Percentiles rank a stretch among this genome's conserved stretches.
Conservation (phyloP, 2,113 vertebrate genomes). For the Glareola pratincola region DNA sequence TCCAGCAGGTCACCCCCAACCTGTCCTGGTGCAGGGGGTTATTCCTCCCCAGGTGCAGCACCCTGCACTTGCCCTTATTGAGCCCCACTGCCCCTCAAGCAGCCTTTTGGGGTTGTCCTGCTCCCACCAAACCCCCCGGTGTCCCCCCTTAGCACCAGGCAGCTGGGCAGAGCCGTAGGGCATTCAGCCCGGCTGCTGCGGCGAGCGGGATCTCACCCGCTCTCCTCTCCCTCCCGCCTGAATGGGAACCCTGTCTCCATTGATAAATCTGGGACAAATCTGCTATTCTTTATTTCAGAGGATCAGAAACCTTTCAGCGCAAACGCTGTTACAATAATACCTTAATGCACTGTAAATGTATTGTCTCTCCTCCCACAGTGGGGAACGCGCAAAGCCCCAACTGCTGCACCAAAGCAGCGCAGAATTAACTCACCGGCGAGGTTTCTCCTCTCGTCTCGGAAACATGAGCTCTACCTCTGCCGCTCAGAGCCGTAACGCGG, state of each 20-base stretch:
- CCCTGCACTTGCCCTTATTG: no score
- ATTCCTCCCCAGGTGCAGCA: no score
- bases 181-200: background rate
- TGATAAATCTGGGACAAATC: slow-evolving; percentile 45
- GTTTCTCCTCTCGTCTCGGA: accelerated
- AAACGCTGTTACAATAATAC: background rate
- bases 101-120: background rate
- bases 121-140: accelerated
- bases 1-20: no score
- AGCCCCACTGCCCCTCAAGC: accelerated
- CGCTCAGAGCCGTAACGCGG: accelerated
- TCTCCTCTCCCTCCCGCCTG: background rate
- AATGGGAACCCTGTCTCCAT: slow-evolving; percentile 6
- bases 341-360: slow-evolving; percentile 3
- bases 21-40: no score
- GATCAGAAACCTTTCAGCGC: background rate
- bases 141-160: background rate
- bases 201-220: background rate
- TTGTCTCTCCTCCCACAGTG: background rate
- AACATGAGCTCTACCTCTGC: background rate
- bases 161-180: accelerated
- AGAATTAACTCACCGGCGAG: background rate
- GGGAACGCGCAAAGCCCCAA: background rate
- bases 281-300: background rate
- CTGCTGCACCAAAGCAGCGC: background rate